Conservation (phyloP, 2,113 vertebrate species). For the Rhynchomys soricoides region DNA sequence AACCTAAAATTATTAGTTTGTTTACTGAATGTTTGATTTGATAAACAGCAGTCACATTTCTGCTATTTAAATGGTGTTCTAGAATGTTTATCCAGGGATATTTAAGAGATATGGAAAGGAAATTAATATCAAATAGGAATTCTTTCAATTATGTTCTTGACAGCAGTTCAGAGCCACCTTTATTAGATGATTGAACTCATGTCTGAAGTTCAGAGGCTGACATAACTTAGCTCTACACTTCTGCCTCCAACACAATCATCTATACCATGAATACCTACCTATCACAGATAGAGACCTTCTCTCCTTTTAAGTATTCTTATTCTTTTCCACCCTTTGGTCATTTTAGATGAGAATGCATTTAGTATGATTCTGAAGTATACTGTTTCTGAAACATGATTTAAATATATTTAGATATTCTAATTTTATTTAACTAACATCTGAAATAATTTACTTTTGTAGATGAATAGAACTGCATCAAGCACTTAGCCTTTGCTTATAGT, state of each 20-base stretch:
- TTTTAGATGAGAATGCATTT: conserved; percentile 19
- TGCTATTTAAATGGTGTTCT: not conserved
- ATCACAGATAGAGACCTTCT: no score
- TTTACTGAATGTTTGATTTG: not conserved
- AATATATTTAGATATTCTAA: not conserved
- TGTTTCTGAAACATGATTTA: not conserved
- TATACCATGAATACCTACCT: fast-evolving
- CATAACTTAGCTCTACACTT: not conserved
- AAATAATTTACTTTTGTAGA: not conserved
- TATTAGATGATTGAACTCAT: not conserved
- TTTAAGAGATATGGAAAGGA: not conserved
- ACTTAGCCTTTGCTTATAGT: not conserved
- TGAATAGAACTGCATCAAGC: not conserved
- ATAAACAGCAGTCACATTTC: not conserved
- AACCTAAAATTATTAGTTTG: not conserved
- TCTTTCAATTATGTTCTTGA: not conserved
- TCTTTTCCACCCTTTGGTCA: not conserved
- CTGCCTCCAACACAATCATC: not conserved
- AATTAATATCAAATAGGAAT: not conserved
- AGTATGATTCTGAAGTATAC: not conserved
- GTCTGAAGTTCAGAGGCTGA: not conserved
- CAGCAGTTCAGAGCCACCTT: not conserved
- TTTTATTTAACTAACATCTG: not conserved
- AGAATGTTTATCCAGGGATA: not conserved
- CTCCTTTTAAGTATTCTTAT: not conserved